phyloP scores from a whole-genome alignment of 2,797 vertebrate genomes.

The Notolepis coatsorum region DNA sequence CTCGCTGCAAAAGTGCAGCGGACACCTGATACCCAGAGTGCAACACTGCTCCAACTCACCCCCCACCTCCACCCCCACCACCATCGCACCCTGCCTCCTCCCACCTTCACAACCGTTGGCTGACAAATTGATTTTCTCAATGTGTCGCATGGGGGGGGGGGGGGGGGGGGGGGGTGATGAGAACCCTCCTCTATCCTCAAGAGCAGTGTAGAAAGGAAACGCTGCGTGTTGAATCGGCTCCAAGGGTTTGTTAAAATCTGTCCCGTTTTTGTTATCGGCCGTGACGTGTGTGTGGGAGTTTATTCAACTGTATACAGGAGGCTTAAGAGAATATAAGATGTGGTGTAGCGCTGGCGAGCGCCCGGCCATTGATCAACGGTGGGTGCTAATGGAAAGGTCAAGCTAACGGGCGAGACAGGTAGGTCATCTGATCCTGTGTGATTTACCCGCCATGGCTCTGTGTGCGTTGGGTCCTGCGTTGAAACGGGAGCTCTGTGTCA shows the following conservation, averaged over 20 bases:
- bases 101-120: slow-evolving; percentile 46
- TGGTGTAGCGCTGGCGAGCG: slow-evolving; percentile 14
- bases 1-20: slow-evolving; percentile 65
- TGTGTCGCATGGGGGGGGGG: slow-evolving; percentile 40
- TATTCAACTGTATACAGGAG: slow-evolving; percentile 27
- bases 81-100: slow-evolving; percentile 27
- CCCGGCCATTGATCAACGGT: slow-evolving; percentile 19
- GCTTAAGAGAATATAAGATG: slow-evolving; percentile 1
- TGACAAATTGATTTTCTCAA: slow-evolving; percentile 75
- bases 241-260: slow-evolving; percentile 42
- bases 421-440: slow-evolving; percentile 75
- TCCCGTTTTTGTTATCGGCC: slow-evolving; percentile 37
- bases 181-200: slow-evolving; percentile 37
- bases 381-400: slow-evolving; percentile 46
- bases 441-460: slow-evolving; percentile 56
- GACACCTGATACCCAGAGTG: slow-evolving; percentile 75
- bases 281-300: slow-evolving; percentile 14
- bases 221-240: slow-evolving; percentile 44
- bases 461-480: slow-evolving; percentile 41
- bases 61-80: slow-evolving; percentile 7
- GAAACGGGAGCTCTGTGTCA: slow-evolving; percentile 58
- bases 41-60: slow-evolving; percentile 52
- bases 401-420: slow-evolving; percentile 58
- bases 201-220: slow-evolving; percentile 42
- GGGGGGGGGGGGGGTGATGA: slow-evolving; percentile 30